Evolutionary conservation across 1,140 invertebrate species (phyloP).

Genomic region (Caligus rogercresseyi): DNA sequence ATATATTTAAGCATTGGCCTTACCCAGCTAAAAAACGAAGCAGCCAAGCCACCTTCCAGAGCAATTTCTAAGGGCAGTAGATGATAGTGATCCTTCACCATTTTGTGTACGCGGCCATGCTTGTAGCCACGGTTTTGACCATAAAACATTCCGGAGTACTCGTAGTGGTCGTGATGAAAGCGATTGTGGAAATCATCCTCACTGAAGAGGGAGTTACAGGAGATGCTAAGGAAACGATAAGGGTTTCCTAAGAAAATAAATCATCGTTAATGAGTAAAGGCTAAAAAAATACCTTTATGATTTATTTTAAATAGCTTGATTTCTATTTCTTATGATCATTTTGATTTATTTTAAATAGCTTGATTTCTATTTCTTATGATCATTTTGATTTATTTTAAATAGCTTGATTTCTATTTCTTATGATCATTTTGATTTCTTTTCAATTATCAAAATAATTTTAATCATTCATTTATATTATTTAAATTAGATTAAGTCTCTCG

Average conservation of each 20-base stretch:
- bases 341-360: not conserved
- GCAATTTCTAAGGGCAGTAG: not conserved
- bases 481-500: no score
- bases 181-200: constrained; percentile 14
- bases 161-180: constrained; percentile 17
- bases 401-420: not conserved
- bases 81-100: constrained; percentile 2
- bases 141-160: constrained; percentile 9
- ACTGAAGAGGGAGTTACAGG: constrained; percentile 4
- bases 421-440: not conserved
- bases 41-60: not conserved
- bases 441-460: no score
- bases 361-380: not conserved
- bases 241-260: not conserved
- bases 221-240: not conserved
- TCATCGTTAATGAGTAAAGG: no score
- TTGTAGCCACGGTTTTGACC: constrained; percentile 17
- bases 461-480: no score
- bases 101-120: constrained; percentile 5
- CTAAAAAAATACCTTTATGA: no score
- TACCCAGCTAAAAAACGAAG: constrained; percentile 3
- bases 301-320: not conserved
- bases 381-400: not conserved
- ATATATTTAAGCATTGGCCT: no score
- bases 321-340: not conserved